Percentiles rank a stretch among this genome's conserved stretches.
These are phyloP conservation scores for Aphis gossypii DNA, from an alignment of 1,140 invertebrate species.

Conservation along the genomic window DNA sequence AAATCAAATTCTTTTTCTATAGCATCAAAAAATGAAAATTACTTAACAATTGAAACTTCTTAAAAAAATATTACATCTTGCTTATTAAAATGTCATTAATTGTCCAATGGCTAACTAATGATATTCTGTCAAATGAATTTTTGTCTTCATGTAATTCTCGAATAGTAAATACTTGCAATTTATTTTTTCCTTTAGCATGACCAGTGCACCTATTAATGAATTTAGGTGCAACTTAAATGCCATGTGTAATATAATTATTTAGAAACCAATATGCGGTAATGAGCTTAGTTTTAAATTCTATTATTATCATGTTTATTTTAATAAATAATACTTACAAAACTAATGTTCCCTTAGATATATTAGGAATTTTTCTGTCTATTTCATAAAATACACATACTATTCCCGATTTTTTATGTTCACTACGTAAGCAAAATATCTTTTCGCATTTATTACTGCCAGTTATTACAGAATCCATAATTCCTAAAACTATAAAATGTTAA, in stretches of 20 bases:
- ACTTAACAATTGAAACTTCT: background rate
- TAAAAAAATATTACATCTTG: background rate
- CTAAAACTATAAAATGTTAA: background rate
- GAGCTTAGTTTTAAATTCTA: background rate
- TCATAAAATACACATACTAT: slow-evolving; percentile 53
- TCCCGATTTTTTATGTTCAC: background rate
- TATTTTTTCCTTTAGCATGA: slow-evolving; percentile 37
- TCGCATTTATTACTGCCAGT: slow-evolving; percentile 33
- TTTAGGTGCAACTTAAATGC: background rate
- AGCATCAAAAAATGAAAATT: background rate
- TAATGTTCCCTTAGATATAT: background rate
- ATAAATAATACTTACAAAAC: slow-evolving; percentile 31
- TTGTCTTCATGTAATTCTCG: background rate
- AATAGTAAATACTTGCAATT: slow-evolving; percentile 41
- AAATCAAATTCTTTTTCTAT: background rate
- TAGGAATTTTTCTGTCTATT: slow-evolving; percentile 44
- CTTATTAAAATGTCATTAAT: slow-evolving; percentile 32
- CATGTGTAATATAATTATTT: background rate
- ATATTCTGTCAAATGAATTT: slow-evolving; percentile 29
- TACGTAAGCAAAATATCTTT: slow-evolving; percentile 43
- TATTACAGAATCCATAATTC: slow-evolving; percentile 9
- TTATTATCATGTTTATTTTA: background rate
- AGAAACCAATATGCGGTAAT: background rate
- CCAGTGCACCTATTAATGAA: slow-evolving; percentile 39
- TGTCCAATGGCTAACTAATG: slow-evolving; percentile 47